Percentiles rank a stretch among this genome's conserved stretches.
These are phyloP conservation scores for Coendou prehensilis DNA, from an alignment of 2,797 vertebrate genomes.

Conservation along the genomic window DNA sequence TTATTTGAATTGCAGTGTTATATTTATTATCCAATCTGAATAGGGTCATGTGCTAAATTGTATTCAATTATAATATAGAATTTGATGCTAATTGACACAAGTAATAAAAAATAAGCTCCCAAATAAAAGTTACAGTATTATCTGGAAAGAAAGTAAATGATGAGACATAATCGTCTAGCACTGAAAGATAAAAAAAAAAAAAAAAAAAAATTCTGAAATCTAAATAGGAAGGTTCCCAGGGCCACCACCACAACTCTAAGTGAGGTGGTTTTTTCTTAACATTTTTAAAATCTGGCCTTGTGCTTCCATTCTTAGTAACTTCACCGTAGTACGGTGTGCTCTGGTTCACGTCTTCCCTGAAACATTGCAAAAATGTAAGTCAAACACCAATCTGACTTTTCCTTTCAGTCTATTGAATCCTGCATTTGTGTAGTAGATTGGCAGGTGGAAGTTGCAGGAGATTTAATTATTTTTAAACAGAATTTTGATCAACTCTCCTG, in stretches of 20 bases:
- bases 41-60: constrained; percentile 24
- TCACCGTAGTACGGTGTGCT: neutral
- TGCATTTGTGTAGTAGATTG: neutral
- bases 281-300: constrained; percentile 5
- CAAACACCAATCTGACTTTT: neutral
- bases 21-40: constrained; percentile 57
- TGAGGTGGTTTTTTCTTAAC: neutral
- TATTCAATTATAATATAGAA: constrained; percentile 62
- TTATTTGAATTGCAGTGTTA: neutral
- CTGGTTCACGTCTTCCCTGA: neutral
- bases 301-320: neutral
- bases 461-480: neutral
- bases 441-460: neutral
- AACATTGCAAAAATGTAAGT: neutral
- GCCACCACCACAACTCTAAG: neutral
- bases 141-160: constrained; percentile 1
- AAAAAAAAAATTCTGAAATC: neutral
- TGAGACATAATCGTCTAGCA: neutral
- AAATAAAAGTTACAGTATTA: constrained; percentile 66
- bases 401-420: neutral
- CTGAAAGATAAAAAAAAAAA: neutral
- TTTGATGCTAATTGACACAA: constrained; percentile 30
- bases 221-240: neutral
- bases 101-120: constrained; percentile 46
- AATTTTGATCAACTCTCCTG: neutral